A percentile compares a stretch with the other conserved stretches of the same genome.
Evolutionary conservation across 1,140 invertebrate species (phyloP).

Genomic region (Radopholus similis): DNA sequence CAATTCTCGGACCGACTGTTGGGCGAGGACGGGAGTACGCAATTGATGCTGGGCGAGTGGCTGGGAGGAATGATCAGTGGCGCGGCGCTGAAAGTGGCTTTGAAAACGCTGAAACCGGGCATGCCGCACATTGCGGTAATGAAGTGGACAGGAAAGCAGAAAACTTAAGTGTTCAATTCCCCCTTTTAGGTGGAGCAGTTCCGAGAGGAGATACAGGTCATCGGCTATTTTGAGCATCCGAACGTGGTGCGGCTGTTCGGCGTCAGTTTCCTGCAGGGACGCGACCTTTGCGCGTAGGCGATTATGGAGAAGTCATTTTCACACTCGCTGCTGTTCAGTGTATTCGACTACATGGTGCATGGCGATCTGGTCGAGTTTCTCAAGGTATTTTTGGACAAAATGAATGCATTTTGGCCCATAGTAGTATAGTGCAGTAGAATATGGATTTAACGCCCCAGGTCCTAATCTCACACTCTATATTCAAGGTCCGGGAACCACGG

Average conservation of each 20-base stretch:
- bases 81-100: conserved; percentile 29
- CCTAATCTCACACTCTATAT: too few relatives aligned
- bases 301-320: too few relatives aligned
- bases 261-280: conserved; percentile 61
- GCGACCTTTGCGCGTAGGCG: conserved; percentile 32
- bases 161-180: too few relatives aligned
- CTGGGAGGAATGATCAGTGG: conserved; percentile 33
- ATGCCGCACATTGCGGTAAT: conserved; percentile 66
- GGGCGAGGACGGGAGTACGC: conserved; percentile 37
- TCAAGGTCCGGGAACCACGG: conserved; percentile 37
- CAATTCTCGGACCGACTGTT: conserved; percentile 28
- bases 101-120: conserved; percentile 32
- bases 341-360: conserved; percentile 45
- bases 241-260: conserved; percentile 82
- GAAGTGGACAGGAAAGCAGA: too few relatives aligned
- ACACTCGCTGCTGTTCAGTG: too few relatives aligned
- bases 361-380: conserved; percentile 41
- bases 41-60: conserved; percentile 31
- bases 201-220: conserved; percentile 78
- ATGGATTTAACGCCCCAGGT: too few relatives aligned
- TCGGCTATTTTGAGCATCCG: conserved; percentile 77
- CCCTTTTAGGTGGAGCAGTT: conserved; percentile 75
- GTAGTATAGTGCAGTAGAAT: too few relatives aligned
- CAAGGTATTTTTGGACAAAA: too few relatives aligned
- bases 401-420: too few relatives aligned